These are phyloP conservation scores for Pelobates cultripes DNA, from an alignment of 2,797 vertebrate species.

Conservation along the genomic window DNA sequence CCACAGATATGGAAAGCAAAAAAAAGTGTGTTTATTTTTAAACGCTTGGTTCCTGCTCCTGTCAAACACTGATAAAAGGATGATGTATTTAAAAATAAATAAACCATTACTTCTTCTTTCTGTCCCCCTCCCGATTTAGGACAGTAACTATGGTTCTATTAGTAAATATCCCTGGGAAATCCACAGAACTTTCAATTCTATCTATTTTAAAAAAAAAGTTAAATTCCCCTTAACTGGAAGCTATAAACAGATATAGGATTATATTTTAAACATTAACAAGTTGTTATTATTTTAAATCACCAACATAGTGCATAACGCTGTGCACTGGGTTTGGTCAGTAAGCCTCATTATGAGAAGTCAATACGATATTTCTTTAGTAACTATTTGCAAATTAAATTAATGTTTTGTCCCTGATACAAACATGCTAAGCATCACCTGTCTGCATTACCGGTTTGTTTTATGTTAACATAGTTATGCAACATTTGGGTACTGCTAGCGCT, in stretches of 20 bases:
- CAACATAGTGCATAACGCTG: too few species aligned
- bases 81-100: neutral
- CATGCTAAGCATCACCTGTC: constrained; percentile 2
- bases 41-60: neutral
- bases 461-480: neutral
- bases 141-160: neutral
- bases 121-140: too few species aligned
- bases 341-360: too few species aligned
- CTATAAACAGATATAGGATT: too few species aligned
- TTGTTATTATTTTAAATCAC: too few species aligned
- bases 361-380: too few species aligned
- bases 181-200: too few species aligned
- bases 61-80: neutral
- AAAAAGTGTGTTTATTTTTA: neutral
- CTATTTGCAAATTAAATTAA: neutral
- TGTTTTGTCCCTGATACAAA: constrained; percentile 14
- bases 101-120: too few species aligned
- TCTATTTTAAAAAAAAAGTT: too few species aligned
- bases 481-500: neutral
- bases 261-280: too few species aligned
- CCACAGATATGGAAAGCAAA: neutral
- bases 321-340: too few species aligned
- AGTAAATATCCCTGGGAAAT: neutral
- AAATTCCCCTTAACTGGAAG: too few species aligned
- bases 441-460: constrained; percentile 30